phyloP scores from a whole-genome alignment of 2,113 vertebrate genomes.

The Labeo rohita region DNA sequence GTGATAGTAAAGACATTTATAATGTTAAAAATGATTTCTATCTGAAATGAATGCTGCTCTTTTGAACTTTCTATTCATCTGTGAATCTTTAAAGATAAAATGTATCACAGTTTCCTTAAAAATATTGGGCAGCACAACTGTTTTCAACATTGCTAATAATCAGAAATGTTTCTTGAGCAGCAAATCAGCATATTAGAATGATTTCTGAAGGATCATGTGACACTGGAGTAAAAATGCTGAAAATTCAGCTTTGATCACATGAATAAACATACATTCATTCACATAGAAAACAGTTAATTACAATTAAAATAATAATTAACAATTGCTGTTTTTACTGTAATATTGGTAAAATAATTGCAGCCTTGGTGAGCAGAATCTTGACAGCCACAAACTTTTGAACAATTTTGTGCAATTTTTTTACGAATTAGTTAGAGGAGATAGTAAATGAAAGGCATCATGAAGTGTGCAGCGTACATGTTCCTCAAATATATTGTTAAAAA shows the following conservation, averaged over 20 bases:
- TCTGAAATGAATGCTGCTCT: neutral
- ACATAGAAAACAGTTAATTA: too few species aligned
- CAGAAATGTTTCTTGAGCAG: neutral
- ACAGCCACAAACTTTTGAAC: neutral
- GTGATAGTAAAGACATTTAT: neutral
- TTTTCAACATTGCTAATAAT: neutral
- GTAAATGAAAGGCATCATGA: neutral
- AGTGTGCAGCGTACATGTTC: neutral
- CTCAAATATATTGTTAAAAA: neutral
- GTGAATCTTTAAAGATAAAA: neutral
- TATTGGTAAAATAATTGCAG: neutral
- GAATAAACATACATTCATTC: too few species aligned
- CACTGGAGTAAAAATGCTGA: too few species aligned
- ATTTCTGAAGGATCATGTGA: neutral
- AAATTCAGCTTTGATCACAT: too few species aligned
- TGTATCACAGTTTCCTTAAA: neutral
- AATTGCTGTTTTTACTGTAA: neutral
- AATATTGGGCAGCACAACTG: neutral
- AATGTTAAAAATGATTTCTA: neutral
- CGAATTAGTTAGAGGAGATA: neutral
- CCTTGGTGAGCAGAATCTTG: too few species aligned
- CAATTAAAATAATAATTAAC: neutral
- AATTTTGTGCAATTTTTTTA: neutral
- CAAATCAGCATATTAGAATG: neutral
- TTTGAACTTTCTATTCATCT: neutral